A percentile compares a stretch with the other conserved stretches of the same genome.
phyloP scores from a whole-genome alignment of 2,888 invertebrate species.

The Lacanobia wlatinum region DNA sequence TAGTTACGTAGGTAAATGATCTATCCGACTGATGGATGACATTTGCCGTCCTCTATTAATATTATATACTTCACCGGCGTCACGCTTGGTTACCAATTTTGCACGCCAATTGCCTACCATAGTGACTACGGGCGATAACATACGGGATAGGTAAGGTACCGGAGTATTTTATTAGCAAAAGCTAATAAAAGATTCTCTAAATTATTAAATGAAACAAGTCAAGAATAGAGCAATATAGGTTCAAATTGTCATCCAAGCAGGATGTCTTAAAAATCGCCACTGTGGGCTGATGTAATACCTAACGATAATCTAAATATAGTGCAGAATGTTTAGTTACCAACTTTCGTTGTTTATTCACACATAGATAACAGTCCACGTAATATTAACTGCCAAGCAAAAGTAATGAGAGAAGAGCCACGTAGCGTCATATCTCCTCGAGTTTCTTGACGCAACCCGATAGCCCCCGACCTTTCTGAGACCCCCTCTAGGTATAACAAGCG shows the following conservation, averaged over 20 bases:
- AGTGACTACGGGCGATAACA: neutral
- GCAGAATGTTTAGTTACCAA: constrained; percentile 5
- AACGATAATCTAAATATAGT: constrained; percentile 18
- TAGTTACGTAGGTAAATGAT: neutral
- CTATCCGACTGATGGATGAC: neutral
- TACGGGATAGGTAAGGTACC: too few species aligned
- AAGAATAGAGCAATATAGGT: too few species aligned
- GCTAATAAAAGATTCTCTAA: too few species aligned
- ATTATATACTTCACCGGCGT: neutral
- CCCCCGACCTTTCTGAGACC: constrained; percentile 62
- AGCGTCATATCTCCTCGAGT: constrained; percentile 44
- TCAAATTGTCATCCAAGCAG: neutral
- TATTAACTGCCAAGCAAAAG: constrained; percentile 40
- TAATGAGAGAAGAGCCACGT: constrained; percentile 47
- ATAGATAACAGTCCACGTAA: constrained; percentile 37
- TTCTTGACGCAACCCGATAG: constrained; percentile 71
- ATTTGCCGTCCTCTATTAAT: neutral
- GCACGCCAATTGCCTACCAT: constrained; percentile 19
- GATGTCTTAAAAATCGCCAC: neutral
- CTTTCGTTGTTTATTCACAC: constrained; percentile 44
- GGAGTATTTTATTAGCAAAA: too few species aligned
- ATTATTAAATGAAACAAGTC: too few species aligned
- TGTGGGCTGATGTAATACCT: constrained; percentile 28
- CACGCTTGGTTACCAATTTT: neutral
- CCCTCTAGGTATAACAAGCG: constrained; percentile 46